Evolutionary conservation across 2,113 vertebrate species (phyloP).

Genomic region (Taxidea taxus): DNA sequence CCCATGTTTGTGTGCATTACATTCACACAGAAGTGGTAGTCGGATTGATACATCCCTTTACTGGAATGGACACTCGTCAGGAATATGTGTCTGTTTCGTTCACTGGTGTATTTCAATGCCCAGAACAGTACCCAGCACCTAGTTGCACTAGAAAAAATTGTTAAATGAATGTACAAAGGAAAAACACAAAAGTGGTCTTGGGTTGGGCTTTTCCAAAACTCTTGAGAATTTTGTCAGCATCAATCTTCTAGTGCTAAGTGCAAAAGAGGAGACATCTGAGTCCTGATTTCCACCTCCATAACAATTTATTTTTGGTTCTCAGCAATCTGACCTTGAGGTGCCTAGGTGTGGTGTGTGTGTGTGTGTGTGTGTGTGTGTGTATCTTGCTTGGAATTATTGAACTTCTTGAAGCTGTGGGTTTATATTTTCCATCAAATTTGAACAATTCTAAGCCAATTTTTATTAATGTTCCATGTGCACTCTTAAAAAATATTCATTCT

Average conservation of each 20-base stretch:
- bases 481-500: conserved; percentile 33
- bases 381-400: not conserved
- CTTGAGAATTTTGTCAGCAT: not conserved
- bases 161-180: not conserved
- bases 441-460: conserved; percentile 11
- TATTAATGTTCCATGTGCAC: not conserved
- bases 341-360: not conserved
- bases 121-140: not conserved
- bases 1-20: not conserved
- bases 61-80: not conserved
- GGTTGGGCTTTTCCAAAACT: not conserved
- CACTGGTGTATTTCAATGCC: not conserved
- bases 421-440: not conserved
- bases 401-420: not conserved
- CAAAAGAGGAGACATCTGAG: not conserved
- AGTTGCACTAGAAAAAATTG: not conserved
- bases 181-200: not conserved
- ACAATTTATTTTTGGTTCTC: not conserved
- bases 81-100: not conserved
- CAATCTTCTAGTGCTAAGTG: not conserved
- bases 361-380: not conserved
- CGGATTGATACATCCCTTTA: not conserved
- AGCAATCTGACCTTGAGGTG: not conserved
- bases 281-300: not conserved
- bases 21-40: not conserved